phyloP scores from a whole-genome alignment of 2,888 invertebrate genomes.

The Amphipyra tragopoginis region DNA sequence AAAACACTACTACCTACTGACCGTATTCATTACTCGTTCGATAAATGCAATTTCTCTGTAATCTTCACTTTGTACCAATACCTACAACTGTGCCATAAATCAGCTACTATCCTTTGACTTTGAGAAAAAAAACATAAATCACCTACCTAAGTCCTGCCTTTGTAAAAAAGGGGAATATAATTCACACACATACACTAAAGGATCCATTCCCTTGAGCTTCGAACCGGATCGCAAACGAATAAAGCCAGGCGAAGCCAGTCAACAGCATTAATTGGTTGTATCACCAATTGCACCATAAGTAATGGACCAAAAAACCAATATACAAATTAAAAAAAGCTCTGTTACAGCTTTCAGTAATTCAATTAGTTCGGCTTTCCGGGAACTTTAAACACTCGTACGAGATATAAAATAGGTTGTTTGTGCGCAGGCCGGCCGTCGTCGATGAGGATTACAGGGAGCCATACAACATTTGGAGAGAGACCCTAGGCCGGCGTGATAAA shows the following conservation, averaged over 20 bases:
- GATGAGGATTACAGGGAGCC: slow-evolving; percentile 87
- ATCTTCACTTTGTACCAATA: background rate
- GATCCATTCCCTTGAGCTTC: slow-evolving; percentile 4
- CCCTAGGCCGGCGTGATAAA: slow-evolving; percentile 83
- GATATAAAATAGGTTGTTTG: slow-evolving; percentile 47
- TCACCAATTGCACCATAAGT: slow-evolving; percentile 7
- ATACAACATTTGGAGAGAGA: slow-evolving; percentile 87
- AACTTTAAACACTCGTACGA: slow-evolving; percentile 24
- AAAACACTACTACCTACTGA: no score
- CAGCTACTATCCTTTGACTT: slow-evolving; percentile 7
- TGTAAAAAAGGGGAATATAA: slow-evolving; percentile 26
- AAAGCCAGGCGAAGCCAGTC: slow-evolving; percentile 10
- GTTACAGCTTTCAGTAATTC: slow-evolving; percentile 18
- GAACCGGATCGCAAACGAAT: slow-evolving; percentile 11
- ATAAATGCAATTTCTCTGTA: no score
- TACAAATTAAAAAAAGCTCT: slow-evolving; percentile 24
- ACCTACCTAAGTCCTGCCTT: slow-evolving; percentile 21
- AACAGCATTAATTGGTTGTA: slow-evolving; percentile 3
- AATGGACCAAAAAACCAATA: slow-evolving; percentile 13
- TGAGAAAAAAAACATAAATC: slow-evolving; percentile 33
- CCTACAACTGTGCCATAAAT: slow-evolving; percentile 24
- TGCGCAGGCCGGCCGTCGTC: slow-evolving; percentile 82
- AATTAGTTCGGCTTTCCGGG: slow-evolving; percentile 22
- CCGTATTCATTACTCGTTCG: no score
- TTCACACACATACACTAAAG: slow-evolving; percentile 19